Base-by-base conservation (phyloP, 2,797 vertebrate genomes). In the Pachyuromys duprasi region DNA sequence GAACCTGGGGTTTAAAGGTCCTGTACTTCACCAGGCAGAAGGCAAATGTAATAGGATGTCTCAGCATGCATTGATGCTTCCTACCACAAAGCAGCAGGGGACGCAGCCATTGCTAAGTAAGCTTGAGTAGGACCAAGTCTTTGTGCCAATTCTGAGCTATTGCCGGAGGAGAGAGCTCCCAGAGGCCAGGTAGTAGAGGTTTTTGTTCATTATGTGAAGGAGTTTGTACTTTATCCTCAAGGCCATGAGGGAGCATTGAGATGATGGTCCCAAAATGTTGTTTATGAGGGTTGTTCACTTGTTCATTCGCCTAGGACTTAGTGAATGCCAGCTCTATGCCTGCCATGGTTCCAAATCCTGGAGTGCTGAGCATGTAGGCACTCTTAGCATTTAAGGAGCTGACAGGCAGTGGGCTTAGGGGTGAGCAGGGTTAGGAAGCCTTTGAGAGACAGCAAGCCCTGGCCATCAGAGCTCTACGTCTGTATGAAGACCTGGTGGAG, bases 1-100 rank as follows among this genome's bases (percentile, higher is more conserved):
- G 33, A 69, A 82, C 31, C 94, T 96, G 55, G 39, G 67, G 57
- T 92, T 92, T 80, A 53, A 49, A 33, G 24, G 33, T 55, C 49
- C 78, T 1, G 5, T 17, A n/a, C 14, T 90, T 69, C 39, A 26
- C 57, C 78, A 49, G 89, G 53, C 55, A 53, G 60, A 91, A 63
- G 22, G 83, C 3, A 57, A 86, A 84, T 67, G 24, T 20, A 11
- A n/a, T 36, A 53, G 70, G 15, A 82, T 84, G 39, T 72, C 31
- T 84, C 24, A n/a, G 62, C 8, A 18, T 45, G 28, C 91, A 33
- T 3, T 83, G 69, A 70, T 20, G 62, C 5, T 75, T 45, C 8
- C 8, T 92, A 15, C 39, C 20, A 8, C 8, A 86, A 90, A 39
- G 55, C 60, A 22, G 18, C 33, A 42, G 62, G 13, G 14, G 39